phyloP scores from a whole-genome alignment of 2,888 invertebrate genomes.

The Synergus laeviventris region DNA sequence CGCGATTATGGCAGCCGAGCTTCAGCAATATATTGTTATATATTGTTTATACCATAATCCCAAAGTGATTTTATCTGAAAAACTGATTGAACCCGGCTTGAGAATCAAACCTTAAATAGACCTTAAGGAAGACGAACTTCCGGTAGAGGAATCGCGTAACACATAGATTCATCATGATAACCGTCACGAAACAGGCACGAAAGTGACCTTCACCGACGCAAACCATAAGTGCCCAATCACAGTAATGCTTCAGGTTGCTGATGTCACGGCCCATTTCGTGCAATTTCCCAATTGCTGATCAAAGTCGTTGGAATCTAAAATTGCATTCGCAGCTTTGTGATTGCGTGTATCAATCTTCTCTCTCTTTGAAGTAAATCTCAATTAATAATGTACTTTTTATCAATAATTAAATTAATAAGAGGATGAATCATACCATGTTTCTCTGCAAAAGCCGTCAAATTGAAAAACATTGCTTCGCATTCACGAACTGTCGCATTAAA shows the following conservation, averaged over 20 bases:
- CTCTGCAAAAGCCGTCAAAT: too few species aligned
- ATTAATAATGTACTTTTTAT: background rate
- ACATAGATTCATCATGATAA: conserved; percentile 10
- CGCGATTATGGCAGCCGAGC: too few species aligned
- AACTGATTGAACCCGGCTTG: background rate
- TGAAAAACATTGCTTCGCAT: too few species aligned
- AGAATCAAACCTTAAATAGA: conserved; percentile 8
- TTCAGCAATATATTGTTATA: too few species aligned
- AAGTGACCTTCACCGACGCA: conserved; percentile 30
- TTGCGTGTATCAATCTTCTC: background rate
- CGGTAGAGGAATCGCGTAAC: conserved; percentile 17
- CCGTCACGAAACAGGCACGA: conserved; percentile 23
- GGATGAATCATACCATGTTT: too few species aligned
- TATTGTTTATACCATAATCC: too few species aligned
- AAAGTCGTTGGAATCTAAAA: conserved; percentile 21
- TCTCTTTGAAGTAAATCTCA: background rate
- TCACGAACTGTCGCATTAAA: too few species aligned
- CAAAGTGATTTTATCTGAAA: background rate
- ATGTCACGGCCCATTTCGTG: conserved; percentile 15
- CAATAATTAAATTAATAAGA: too few species aligned
- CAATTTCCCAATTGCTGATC: conserved; percentile 33
- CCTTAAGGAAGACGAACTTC: conserved; percentile 24
- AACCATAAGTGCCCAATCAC: conserved; percentile 32
- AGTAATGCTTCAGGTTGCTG: conserved; percentile 22
- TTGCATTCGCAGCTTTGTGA: background rate